Conservation (phyloP, 2,888 invertebrate genomes). For the Drepanosiphum platanoidis region DNA sequence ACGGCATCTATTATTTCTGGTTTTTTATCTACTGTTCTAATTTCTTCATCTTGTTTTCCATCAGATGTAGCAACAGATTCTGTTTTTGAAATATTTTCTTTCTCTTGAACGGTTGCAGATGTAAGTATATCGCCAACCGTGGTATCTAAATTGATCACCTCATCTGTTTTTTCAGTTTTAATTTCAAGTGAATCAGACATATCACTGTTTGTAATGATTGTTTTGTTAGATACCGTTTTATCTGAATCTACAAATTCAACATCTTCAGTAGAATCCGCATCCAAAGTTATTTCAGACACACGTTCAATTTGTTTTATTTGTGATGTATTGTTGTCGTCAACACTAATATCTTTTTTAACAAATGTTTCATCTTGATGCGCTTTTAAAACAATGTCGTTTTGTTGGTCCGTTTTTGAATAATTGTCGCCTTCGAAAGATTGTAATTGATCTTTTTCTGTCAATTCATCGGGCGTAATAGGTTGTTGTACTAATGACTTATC, state of each 20-base stretch:
- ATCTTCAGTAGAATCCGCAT: background rate
- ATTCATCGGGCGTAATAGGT: background rate
- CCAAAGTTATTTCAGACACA: background rate
- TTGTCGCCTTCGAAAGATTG: background rate
- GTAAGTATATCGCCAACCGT: background rate
- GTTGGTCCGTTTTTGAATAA: background rate
- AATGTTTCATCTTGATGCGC: background rate
- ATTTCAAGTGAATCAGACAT: background rate
- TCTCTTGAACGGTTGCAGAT: background rate
- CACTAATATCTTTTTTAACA: background rate
- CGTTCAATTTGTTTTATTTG: background rate
- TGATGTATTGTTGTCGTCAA: background rate
- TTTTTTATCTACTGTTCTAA: background rate
- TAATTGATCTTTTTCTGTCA: background rate
- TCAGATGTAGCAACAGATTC: background rate
- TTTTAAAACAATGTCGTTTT: background rate
- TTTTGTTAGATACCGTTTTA: conserved; percentile 16
- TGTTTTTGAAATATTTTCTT: background rate
- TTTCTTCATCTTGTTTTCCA: background rate
- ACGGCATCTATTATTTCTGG: background rate
- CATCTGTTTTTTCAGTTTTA: background rate
- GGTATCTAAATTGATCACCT: background rate
- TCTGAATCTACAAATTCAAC: conserved; percentile 15
- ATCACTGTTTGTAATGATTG: background rate
- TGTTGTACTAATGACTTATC: background rate